These are phyloP conservation scores for Australoheros facetus DNA, from an alignment of 2,797 vertebrate species.

Conservation along the genomic window DNA sequence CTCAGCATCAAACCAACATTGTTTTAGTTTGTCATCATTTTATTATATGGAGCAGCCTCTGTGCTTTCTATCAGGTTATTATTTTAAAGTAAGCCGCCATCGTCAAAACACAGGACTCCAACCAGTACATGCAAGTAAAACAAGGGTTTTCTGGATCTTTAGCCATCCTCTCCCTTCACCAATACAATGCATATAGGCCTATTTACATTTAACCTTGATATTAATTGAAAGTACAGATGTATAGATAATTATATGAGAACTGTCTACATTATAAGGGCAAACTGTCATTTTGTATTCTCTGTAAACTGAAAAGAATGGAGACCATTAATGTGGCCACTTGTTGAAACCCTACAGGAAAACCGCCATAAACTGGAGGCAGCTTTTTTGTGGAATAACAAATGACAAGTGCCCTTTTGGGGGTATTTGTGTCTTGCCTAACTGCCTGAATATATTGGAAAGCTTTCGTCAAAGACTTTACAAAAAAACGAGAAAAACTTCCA, in stretches of 20 bases:
- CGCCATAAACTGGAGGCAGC: not conserved
- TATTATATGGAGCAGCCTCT: not conserved
- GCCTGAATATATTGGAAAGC: constrained; percentile 51
- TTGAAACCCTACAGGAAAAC: constrained; percentile 30
- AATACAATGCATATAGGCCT: accelerated
- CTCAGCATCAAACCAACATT: not conserved
- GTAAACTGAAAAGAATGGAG: constrained; percentile 56
- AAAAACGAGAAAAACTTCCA: constrained; percentile 30
- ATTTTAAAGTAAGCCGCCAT: not conserved
- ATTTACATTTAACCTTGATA: not conserved
- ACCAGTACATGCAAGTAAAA: not conserved
- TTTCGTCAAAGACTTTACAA: constrained; percentile 44
- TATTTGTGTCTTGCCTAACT: constrained; percentile 48
- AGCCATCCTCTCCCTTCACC: not conserved
- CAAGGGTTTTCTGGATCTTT: not conserved
- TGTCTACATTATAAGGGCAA: not conserved
- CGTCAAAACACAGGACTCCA: not conserved
- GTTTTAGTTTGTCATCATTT: not conserved
- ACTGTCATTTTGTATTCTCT: not conserved
- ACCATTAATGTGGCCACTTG: constrained; percentile 46
- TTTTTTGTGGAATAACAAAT: constrained; percentile 40
- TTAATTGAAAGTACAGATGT: not conserved
- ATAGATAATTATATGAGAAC: not conserved
- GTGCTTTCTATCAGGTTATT: not conserved
- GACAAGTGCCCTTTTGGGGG: constrained; percentile 41